Percentiles rank a stretch among this genome's conserved stretches.
These are phyloP conservation scores for Daubentonia madagascariensis DNA, from an alignment of 2,113 vertebrate genomes.

Conservation along the genomic window DNA sequence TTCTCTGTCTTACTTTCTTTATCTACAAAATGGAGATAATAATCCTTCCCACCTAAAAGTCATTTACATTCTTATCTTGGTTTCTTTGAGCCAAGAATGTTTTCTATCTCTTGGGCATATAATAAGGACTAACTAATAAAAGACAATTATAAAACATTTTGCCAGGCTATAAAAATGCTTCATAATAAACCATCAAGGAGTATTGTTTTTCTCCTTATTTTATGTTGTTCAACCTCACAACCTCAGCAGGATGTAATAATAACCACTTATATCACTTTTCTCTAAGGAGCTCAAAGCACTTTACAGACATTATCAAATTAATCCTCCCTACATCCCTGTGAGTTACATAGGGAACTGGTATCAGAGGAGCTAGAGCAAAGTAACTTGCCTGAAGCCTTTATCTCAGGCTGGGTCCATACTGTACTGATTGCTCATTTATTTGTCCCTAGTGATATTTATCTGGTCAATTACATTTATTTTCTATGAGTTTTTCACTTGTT, in stretches of 20 bases:
- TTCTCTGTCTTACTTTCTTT: slow-evolving; percentile 30
- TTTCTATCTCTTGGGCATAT: slow-evolving; percentile 2
- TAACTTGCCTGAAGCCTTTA: slow-evolving; percentile 50
- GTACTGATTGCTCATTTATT: slow-evolving; percentile 2
- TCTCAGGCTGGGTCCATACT: neutral
- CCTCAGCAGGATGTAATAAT: slow-evolving; percentile 55
- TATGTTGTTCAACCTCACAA: slow-evolving; percentile 28
- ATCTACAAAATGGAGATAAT: slow-evolving; percentile 38
- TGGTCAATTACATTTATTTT: slow-evolving; percentile 48
- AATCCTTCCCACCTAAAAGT: slow-evolving; percentile 14
- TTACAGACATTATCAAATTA: slow-evolving; percentile 51
- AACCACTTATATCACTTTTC: slow-evolving; percentile 63
- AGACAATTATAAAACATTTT: slow-evolving; percentile 48
- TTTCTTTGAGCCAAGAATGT: slow-evolving; percentile 41
- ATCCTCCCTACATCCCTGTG: neutral
- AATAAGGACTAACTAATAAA: slow-evolving; percentile 56
- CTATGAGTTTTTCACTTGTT: slow-evolving; percentile 53
- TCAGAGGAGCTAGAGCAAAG: slow-evolving; percentile 1
- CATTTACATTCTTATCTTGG: slow-evolving; percentile 7
- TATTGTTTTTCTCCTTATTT: slow-evolving; percentile 52
- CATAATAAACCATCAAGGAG: slow-evolving; percentile 49
- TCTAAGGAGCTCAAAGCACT: slow-evolving; percentile 45
- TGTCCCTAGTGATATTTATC: slow-evolving; percentile 38
- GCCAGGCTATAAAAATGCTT: slow-evolving; percentile 50
- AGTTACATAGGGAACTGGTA: slow-evolving; percentile 4